phyloP scores from a whole-genome alignment of 2,113 vertebrate species.

The Tichodroma muraria region DNA sequence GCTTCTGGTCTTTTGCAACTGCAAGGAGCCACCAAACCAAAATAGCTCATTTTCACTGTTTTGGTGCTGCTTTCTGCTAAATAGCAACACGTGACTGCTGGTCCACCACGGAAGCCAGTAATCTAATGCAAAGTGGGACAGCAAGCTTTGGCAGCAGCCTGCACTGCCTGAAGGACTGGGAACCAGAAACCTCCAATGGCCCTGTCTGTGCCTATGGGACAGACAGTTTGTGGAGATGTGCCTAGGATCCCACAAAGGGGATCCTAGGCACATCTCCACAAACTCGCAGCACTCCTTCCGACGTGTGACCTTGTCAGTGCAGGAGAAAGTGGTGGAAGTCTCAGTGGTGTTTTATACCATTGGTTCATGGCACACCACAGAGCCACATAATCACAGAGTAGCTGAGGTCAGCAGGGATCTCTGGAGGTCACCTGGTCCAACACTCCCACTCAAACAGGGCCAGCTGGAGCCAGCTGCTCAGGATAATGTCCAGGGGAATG shows the following conservation, averaged over 20 bases:
- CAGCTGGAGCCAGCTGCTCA: background rate
- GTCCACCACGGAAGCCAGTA: slow-evolving; percentile 8
- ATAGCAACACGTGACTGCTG: background rate
- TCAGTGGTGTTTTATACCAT: background rate
- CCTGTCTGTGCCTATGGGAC: too few species aligned
- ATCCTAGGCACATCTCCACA: background rate
- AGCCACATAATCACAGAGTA: background rate
- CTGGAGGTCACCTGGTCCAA: background rate
- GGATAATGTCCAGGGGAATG: background rate
- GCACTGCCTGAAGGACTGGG: background rate
- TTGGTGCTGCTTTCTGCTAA: background rate
- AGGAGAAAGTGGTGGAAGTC: background rate
- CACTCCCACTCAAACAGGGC: background rate
- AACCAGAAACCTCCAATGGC: background rate
- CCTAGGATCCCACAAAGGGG: too few species aligned
- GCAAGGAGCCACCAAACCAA: slow-evolving; percentile 19
- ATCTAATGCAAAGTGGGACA: background rate
- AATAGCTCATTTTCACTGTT: background rate
- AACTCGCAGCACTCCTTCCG: background rate
- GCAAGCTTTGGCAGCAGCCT: background rate
- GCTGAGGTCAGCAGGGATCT: background rate
- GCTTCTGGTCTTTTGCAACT: slow-evolving; percentile 21
- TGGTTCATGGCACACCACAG: background rate
- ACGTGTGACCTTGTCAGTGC: background rate
- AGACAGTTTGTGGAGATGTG: too few species aligned